Percentiles rank a stretch among this genome's conserved stretches.
These are phyloP conservation scores for Hucho hucho DNA, from an alignment of 2,113 vertebrate genomes.

Conservation along the genomic window DNA sequence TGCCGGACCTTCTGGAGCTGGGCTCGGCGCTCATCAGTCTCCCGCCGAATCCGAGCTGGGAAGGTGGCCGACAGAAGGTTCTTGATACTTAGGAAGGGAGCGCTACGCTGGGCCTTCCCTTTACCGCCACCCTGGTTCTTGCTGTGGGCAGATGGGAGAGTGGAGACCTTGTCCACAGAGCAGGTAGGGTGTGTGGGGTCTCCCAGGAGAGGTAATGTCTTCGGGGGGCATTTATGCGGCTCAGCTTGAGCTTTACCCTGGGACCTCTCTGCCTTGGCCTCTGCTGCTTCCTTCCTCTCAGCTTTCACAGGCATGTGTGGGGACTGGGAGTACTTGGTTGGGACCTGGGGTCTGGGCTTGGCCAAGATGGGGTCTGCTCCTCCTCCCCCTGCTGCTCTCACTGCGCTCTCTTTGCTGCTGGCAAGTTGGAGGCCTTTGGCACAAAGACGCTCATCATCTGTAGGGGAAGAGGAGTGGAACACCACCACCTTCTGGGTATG, in stretches of 20 bases:
- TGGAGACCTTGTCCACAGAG: conserved; percentile 73
- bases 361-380: conserved; percentile 65
- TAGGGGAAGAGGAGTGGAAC: conserved; percentile 76
- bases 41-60: conserved; percentile 88
- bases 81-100: conserved; percentile 85
- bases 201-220: conserved; percentile 73
- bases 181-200: conserved; percentile 67
- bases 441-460: conserved; percentile 77
- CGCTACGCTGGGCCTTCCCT: conserved; percentile 81
- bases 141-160: conserved; percentile 73
- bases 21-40: conserved; percentile 91
- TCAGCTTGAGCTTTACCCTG: conserved; percentile 70
- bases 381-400: conserved; percentile 38
- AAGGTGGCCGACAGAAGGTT: conserved; percentile 95
- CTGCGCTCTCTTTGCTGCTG: conserved; percentile 73
- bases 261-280: conserved; percentile 69
- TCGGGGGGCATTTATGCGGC: conserved; percentile 72
- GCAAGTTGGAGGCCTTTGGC: conserved; percentile 81
- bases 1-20: conserved; percentile 96
- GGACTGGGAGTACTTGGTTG: conserved; percentile 49
- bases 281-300: conserved; percentile 77
- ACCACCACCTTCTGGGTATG: conserved; percentile 76
- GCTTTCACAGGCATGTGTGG: conserved; percentile 70
- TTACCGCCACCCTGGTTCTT: conserved; percentile 78
- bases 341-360: conserved; percentile 65